These are phyloP conservation scores for Furcula furcula DNA, from an alignment of 2,888 invertebrate genomes.

Conservation along the genomic window DNA sequence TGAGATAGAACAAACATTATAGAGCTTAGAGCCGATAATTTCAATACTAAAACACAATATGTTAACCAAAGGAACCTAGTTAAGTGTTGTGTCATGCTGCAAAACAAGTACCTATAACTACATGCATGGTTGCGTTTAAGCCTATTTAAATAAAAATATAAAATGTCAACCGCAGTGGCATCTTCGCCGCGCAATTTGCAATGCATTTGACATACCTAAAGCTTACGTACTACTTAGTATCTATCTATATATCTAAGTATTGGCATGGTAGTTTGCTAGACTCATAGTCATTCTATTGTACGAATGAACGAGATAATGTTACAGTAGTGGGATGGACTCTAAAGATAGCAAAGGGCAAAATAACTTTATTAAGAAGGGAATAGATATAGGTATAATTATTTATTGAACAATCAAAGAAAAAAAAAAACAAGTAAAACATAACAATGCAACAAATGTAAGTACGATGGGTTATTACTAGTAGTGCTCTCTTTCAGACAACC, in stretches of 20 bases:
- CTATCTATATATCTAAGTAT: no score
- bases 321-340: conserved; percentile 42
- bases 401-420: no score
- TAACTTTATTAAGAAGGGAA: no score
- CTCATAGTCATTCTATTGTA: conserved; percentile 64
- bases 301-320: conserved; percentile 55
- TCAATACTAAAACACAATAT: no score
- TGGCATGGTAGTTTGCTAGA: conserved; percentile 57
- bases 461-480: no score
- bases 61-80: background rate
- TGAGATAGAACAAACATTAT: no score
- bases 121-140: conserved; percentile 6
- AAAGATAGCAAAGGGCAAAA: no score
- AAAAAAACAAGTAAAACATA: no score
- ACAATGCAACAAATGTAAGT: no score
- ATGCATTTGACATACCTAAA: conserved; percentile 62
- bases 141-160: conserved; percentile 39
- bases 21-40: no score
- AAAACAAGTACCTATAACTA: conserved; percentile 2
- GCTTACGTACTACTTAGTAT: conserved; percentile 54
- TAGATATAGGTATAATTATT: no score
- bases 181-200: conserved; percentile 38
- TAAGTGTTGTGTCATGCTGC: background rate
- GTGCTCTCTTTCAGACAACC: no score
- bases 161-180: conserved; percentile 42